These are phyloP conservation scores for Indicator indicator DNA, from an alignment of 2,113 vertebrate genomes.

Conservation along the genomic window DNA sequence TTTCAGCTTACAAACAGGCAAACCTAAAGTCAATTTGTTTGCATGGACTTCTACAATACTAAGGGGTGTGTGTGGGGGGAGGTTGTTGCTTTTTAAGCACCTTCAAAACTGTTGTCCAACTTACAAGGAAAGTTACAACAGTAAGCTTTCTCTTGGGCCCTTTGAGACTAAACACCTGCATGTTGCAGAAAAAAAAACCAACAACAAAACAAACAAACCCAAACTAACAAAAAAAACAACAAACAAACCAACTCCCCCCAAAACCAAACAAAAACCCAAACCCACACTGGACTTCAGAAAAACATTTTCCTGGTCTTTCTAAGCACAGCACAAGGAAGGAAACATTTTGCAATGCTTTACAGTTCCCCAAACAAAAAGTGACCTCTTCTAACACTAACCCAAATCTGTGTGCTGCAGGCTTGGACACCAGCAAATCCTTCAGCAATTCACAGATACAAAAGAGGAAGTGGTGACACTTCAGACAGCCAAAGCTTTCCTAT, in stretches of 20 bases:
- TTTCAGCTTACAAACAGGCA: not conserved
- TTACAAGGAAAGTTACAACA: not conserved
- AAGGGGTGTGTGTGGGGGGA: not conserved
- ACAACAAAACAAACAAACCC: no score
- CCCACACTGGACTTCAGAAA: not conserved
- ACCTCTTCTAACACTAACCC: not conserved
- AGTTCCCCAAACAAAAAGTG: not conserved
- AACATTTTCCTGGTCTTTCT: not conserved
- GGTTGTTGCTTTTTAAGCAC: not conserved
- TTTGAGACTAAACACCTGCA: not conserved
- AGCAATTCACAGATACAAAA: not conserved
- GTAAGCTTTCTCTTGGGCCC: not conserved
- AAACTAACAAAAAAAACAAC: not conserved
- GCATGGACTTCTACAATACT: not conserved
- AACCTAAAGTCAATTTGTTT: not conserved
- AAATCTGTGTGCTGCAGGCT: not conserved
- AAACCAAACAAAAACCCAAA: no score
- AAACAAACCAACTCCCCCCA: no score
- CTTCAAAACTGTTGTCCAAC: not conserved
- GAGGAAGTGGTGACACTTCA: conserved; percentile 28
- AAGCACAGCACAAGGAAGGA: not conserved
- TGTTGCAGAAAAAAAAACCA: not conserved
- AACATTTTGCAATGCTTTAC: not conserved
- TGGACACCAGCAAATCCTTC: not conserved
- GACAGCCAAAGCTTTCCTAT: not conserved